Conservation (phyloP, 2,797 vertebrate species). For the Harpagifer antarcticus region DNA sequence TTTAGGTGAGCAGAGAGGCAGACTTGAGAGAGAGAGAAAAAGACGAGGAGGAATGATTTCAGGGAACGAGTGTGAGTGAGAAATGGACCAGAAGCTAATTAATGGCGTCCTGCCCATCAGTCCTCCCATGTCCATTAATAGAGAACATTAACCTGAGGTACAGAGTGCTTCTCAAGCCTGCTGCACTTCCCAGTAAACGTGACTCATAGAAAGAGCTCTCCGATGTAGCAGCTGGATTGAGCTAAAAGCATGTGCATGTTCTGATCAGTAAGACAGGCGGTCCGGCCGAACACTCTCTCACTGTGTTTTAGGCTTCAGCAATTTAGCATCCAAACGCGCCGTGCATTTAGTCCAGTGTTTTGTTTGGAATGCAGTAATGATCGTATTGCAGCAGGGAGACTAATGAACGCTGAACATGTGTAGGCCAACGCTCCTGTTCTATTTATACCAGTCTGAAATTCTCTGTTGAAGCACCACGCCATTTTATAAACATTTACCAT, state of each 20-base stretch:
- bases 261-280: slow-evolving; percentile 69
- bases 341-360: slow-evolving; percentile 68
- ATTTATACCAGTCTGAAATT: slow-evolving; percentile 45
- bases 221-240: slow-evolving; percentile 68
- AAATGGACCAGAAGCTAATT: slow-evolving; percentile 87
- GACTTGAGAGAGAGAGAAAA: slow-evolving; percentile 33
- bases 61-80: slow-evolving; percentile 76
- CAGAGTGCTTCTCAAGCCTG: slow-evolving; percentile 84
- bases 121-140: slow-evolving; percentile 86
- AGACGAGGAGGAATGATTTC: slow-evolving; percentile 69
- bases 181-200: slow-evolving; percentile 85
- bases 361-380: slow-evolving; percentile 71
- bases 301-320: slow-evolving; percentile 54
- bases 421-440: slow-evolving; percentile 25
- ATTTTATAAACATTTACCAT: slow-evolving; percentile 48
- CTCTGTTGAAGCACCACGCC: slow-evolving; percentile 16
- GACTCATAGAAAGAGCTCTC: slow-evolving; percentile 79
- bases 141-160: slow-evolving; percentile 89
- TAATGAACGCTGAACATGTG: slow-evolving; percentile 58
- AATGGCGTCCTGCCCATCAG: slow-evolving; percentile 84
- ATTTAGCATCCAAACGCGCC: slow-evolving; percentile 62
- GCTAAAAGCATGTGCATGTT: slow-evolving; percentile 78
- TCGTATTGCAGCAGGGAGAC: slow-evolving; percentile 49
- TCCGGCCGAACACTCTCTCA: slow-evolving; percentile 40
- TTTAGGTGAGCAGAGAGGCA: slow-evolving; percentile 55